These are phyloP conservation scores for Leptopilina syphax DNA, from an alignment of 2,888 invertebrate species.

Conservation along the genomic window DNA sequence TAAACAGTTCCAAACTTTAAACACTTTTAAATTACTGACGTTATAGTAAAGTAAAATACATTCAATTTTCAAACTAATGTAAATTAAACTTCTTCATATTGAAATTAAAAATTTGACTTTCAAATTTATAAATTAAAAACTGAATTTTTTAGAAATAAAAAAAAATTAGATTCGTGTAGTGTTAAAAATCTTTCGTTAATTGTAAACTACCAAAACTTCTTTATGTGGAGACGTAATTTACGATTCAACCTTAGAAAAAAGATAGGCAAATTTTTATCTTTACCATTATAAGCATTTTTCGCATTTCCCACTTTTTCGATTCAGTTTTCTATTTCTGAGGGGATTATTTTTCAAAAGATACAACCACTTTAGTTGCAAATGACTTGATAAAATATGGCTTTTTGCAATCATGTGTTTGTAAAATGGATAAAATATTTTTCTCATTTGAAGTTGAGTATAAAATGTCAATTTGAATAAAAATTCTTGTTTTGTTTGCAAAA, in stretches of 20 bases:
- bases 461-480: neutral
- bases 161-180: no score
- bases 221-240: no score
- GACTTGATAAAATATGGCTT: neutral
- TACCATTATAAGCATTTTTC: neutral
- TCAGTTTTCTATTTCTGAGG: neutral
- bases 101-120: neutral
- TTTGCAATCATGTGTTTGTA: neutral
- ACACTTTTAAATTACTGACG: neutral
- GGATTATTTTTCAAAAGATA: neutral
- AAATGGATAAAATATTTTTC: constrained; percentile 6
- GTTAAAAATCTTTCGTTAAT: neutral
- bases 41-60: neutral
- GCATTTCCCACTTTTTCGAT: constrained; percentile 1
- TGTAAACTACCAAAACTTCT: neutral
- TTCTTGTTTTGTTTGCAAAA: no score
- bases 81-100: neutral
- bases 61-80: neutral
- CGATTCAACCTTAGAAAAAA: neutral
- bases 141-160: no score
- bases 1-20: constrained; percentile 2
- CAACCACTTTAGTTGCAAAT: constrained; percentile 19
- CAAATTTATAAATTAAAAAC: no score
- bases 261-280: neutral
- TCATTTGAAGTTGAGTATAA: neutral